Evolutionary conservation across 2,888 invertebrate species (phyloP).

Genomic region (Cheilosia grossa): DNA sequence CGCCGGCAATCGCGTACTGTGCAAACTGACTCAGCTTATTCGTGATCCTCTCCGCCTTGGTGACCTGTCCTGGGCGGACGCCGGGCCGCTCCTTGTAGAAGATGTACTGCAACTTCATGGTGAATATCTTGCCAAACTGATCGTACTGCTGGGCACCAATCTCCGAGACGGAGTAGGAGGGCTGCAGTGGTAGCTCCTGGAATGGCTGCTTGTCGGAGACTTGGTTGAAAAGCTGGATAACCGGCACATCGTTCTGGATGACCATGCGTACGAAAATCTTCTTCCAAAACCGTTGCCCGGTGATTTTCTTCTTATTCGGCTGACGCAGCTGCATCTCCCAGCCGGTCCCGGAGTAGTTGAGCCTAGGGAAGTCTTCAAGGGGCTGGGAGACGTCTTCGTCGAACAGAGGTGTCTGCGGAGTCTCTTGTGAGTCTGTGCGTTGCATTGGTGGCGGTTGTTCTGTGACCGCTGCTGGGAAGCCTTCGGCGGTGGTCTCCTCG

Average conservation of each 20-base stretch:
- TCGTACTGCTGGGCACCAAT: slow-evolving; percentile 98
- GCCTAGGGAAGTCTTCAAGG: slow-evolving; percentile 94
- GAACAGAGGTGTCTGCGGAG: slow-evolving; percentile 95
- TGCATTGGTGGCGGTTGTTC: slow-evolving; percentile 79
- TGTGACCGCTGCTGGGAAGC: slow-evolving; percentile 79
- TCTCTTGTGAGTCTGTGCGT: slow-evolving; percentile 88
- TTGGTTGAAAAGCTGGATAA: slow-evolving; percentile 93
- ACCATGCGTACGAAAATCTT: slow-evolving; percentile 94
- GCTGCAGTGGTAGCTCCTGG: slow-evolving; percentile 96
- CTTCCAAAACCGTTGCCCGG: slow-evolving; percentile 98
- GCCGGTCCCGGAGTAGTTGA: slow-evolving; percentile 90
- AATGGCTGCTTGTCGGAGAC: slow-evolving; percentile 95
- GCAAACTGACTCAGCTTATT: slow-evolving; percentile 96
- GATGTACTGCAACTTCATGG: slow-evolving; percentile 96
- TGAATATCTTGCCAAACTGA: slow-evolving; percentile 99
- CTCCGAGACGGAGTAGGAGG: slow-evolving; percentile 97
- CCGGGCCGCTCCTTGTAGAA: slow-evolving; percentile 99
- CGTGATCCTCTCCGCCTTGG: slow-evolving; percentile 95
- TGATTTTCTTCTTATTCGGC: slow-evolving; percentile 98
- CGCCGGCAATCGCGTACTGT: slow-evolving; percentile 96
- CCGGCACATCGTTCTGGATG: slow-evolving; percentile 91
- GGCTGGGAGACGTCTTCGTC: slow-evolving; percentile 97
- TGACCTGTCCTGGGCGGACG: slow-evolving; percentile 96
- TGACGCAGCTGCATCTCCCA: slow-evolving; percentile 99
- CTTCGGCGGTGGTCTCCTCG: slow-evolving; percentile 79